Conservation (phyloP, 2,797 vertebrate genomes). For the Cyprinella venusta region DNA sequence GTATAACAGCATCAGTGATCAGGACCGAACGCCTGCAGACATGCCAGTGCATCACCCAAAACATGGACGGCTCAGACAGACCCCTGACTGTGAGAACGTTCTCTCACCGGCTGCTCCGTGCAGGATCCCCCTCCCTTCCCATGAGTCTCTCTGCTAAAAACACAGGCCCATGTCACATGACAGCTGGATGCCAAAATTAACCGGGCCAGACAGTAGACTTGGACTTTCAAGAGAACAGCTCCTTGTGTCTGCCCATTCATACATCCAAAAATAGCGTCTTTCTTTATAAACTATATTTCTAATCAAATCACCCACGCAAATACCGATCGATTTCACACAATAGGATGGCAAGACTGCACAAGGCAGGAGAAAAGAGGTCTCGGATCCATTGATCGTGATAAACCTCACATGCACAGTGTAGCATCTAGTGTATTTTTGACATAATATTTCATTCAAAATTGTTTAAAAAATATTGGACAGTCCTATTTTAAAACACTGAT, state of each 20-base stretch:
- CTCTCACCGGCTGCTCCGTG: neutral
- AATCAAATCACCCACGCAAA: neutral
- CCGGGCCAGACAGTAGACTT: conserved; percentile 55
- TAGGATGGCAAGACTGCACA: neutral
- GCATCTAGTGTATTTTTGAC: neutral
- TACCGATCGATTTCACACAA: neutral
- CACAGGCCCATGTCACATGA: conserved; percentile 47
- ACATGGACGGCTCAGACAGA: neutral
- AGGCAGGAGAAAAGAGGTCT: neutral
- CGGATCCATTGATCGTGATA: neutral
- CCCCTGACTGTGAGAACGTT: conserved; percentile 10
- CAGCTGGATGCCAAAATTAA: conserved; percentile 76
- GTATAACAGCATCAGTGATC: neutral
- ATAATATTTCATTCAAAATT: neutral
- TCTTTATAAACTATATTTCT: neutral
- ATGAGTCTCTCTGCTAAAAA: conserved; percentile 35
- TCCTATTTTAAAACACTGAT: neutral
- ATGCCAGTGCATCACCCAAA: neutral
- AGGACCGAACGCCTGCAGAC: neutral
- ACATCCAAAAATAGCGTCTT: neutral
- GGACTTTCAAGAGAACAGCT: conserved; percentile 6
- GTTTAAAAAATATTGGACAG: neutral
- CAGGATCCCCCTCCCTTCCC: conserved; percentile 19
- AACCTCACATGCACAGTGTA: neutral
- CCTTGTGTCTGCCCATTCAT: neutral